Percentiles rank a stretch among this genome's conserved stretches.
phyloP scores from a whole-genome alignment of 2,888 invertebrate species.

The Noctua comes region DNA sequence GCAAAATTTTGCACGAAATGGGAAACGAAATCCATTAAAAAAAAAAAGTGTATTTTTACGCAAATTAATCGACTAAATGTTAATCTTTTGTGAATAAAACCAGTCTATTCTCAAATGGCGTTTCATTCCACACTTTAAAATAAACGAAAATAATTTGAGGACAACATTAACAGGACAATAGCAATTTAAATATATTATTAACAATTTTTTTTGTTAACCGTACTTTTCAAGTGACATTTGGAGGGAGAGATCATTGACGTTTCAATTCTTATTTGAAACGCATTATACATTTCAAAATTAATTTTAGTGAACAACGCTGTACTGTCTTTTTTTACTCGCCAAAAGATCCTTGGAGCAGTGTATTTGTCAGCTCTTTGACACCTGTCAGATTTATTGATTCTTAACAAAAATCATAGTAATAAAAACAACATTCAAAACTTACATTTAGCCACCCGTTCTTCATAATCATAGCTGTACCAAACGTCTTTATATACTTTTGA shows the following conservation, averaged over 20 bases:
- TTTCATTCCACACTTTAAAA: not conserved
- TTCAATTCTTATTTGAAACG: not conserved
- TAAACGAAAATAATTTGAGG: not conserved
- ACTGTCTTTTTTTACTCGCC: too few species aligned
- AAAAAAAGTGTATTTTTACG: not conserved
- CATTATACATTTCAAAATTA: too few species aligned
- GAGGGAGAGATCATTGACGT: not conserved
- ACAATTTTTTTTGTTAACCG: not conserved
- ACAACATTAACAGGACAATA: not conserved
- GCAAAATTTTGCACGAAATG: not conserved
- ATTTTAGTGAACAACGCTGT: too few species aligned
- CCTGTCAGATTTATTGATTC: slow-evolving; percentile 9
- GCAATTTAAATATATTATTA: not conserved
- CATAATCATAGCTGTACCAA: slow-evolving; percentile 12
- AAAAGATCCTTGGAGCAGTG: not conserved
- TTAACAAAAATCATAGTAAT: not conserved
- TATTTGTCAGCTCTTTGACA: slow-evolving; percentile 5
- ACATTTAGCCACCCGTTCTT: slow-evolving; percentile 32
- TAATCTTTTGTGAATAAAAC: not conserved
- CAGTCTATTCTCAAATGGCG: not conserved
- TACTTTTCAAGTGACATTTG: not conserved
- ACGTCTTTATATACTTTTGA: slow-evolving; percentile 4
- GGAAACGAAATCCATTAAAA: not conserved
- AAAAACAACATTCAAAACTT: not conserved
- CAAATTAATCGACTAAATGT: too few species aligned